phyloP scores from a whole-genome alignment of 2,113 vertebrate species.

The Oxygymnocypris stewartii region DNA sequence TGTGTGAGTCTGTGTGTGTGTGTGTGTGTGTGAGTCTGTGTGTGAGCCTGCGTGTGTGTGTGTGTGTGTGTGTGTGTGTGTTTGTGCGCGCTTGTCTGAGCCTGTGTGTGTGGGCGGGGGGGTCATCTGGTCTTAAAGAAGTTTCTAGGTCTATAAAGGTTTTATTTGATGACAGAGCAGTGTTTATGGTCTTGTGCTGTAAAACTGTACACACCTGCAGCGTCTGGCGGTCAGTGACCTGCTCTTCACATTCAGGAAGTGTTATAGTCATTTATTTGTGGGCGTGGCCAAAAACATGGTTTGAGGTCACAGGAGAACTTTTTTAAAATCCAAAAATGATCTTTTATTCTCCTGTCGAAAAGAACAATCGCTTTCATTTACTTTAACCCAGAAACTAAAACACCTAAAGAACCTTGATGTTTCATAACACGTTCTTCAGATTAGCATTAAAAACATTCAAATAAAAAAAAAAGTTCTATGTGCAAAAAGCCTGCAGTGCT shows the following conservation, averaged over 20 bases:
- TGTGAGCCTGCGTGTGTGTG: too few relatives aligned
- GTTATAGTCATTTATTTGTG: background rate
- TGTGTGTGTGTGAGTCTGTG: too few relatives aligned
- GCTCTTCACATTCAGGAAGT: background rate
- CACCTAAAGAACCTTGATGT: background rate
- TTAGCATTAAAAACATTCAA: background rate
- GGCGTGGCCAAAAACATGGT: background rate
- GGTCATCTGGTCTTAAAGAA: slow-evolving; percentile 20
- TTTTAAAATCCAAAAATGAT: background rate
- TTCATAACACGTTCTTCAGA: background rate
- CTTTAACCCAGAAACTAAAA: background rate
- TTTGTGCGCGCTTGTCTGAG: too few relatives aligned
- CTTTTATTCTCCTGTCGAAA: background rate
- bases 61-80: background rate
- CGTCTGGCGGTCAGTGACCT: background rate
- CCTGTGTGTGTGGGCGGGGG: background rate
- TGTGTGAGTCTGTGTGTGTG: too few relatives aligned
- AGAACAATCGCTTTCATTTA: background rate
- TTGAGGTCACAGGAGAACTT: background rate
- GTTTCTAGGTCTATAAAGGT: slow-evolving; percentile 34
- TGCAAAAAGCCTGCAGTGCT: background rate
- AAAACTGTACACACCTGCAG: slow-evolving; percentile 20
- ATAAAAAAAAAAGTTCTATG: background rate
- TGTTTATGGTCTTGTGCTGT: slow-evolving; percentile 27
- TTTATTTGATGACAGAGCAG: slow-evolving; percentile 42